A percentile compares a stretch with the other conserved stretches of the same genome.
These are phyloP conservation scores for Amaurobius ferox DNA, from an alignment of 2,888 invertebrate genomes.

Conservation along the genomic window DNA sequence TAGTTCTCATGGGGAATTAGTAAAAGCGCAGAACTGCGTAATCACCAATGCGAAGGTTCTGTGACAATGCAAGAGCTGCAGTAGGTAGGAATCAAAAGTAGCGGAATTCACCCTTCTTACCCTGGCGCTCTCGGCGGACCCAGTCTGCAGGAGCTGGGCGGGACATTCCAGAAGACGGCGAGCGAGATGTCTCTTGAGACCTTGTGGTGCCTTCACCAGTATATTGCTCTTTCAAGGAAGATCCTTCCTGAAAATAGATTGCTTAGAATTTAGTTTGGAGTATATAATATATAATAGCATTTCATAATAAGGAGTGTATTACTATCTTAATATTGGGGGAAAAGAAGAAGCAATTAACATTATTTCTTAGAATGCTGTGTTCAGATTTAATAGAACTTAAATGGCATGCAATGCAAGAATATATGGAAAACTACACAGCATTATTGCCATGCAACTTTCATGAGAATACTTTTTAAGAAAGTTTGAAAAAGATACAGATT, in stretches of 20 bases:
- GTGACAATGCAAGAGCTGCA: background rate
- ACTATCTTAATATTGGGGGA: too few relatives aligned
- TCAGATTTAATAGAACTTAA: too few relatives aligned
- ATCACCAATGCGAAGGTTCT: background rate
- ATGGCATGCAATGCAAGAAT: too few relatives aligned
- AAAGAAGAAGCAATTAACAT: too few relatives aligned
- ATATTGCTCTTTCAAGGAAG: constrained; percentile 58
- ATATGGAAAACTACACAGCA: too few relatives aligned
- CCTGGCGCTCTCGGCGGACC: constrained; percentile 90
- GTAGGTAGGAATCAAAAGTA: constrained; percentile 83
- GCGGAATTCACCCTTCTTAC: constrained; percentile 96
- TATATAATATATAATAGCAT: too few relatives aligned
- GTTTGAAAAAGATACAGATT: too few relatives aligned
- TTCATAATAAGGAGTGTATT: too few relatives aligned
- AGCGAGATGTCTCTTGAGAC: constrained; percentile 56
- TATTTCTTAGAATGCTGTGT: too few relatives aligned
- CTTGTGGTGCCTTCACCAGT: constrained; percentile 51
- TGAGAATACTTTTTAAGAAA: too few relatives aligned
- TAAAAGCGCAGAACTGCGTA: constrained; percentile 26
- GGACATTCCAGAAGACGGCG: constrained; percentile 36
- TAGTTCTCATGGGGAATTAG: constrained; percentile 21
- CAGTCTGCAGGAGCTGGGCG: constrained; percentile 82
- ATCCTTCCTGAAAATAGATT: constrained; percentile 46
- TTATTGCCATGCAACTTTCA: too few relatives aligned
- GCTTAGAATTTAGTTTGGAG: too few relatives aligned